Evolutionary conservation across 2,797 vertebrate species (phyloP), one percentile per base, ranked within the genome.

Genomic region (Melanotaenia trifasciata): DNA sequence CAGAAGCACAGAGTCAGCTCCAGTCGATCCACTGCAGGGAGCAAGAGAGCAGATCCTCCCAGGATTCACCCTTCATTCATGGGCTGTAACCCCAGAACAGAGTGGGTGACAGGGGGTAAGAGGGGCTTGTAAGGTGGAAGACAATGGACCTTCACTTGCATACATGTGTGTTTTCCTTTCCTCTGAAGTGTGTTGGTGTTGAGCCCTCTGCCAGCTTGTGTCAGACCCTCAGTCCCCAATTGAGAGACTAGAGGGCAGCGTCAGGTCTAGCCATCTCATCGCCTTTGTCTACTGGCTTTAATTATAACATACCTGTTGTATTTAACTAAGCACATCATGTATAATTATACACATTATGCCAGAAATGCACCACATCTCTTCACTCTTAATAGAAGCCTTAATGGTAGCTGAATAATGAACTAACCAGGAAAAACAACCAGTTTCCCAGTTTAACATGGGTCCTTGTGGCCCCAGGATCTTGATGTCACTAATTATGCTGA

Each of bases 401-500:
- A 89, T 71, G 85, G 76, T 84, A 71, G 91, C 74, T 73, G 79
- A 93, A 91, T 94, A 95, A 96, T 95, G 33, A 94, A 91, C 89
- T 84, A 85, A 87, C 84, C 87, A 91, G 91, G 93, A 94, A 95
- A 94, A 93, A 94, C 91, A 90, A 92, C 90, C 89, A 93, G 94
- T 95, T 92, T 93, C 92, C 91, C 30, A 69, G 90, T 92, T 91
- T 96, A 96, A 95, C 93, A 89, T 72, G 80, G 93, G 93, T 90
- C 94, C 94, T 97, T 94, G 91, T 85, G 93, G 91, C 94, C 93
- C 94, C 94, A 94, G 96, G 95, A 96, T 94, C 94, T 95, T 93
- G 92, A 95, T 94, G 92, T 94, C 81, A 85, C 91, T 95, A 96
- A 96, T 97, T 96, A 96, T 80, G 90, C 90, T 96, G 94, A 96